Conservation (phyloP, 2,113 vertebrate genomes). For the Trematocara nigrifrons region DNA sequence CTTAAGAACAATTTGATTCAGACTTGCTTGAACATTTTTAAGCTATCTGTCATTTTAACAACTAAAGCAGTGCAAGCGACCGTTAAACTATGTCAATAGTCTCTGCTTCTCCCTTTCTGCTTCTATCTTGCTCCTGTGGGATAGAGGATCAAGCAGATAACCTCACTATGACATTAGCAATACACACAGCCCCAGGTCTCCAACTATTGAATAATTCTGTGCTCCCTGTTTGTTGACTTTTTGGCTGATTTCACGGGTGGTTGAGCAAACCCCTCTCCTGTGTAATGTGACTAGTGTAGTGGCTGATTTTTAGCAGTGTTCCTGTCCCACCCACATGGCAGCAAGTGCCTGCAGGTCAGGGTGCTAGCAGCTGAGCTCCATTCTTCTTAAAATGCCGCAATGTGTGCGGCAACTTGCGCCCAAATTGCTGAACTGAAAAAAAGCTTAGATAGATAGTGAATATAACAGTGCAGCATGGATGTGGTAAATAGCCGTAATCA, state of each 20-base stretch:
- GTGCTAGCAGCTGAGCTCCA: background rate
- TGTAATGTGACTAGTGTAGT: slow-evolving; percentile 41
- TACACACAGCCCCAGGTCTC: slow-evolving; percentile 27
- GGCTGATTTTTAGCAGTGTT: slow-evolving; percentile 23
- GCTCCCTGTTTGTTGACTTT: slow-evolving; percentile 45
- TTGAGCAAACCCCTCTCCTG: slow-evolving; percentile 42
- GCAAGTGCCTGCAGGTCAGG: slow-evolving; percentile 23
- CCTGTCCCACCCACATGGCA: slow-evolving; percentile 16
- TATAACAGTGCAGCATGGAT: background rate
- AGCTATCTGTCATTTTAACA: background rate
- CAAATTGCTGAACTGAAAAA: background rate
- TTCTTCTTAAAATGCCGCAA: background rate
- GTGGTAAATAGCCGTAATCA: background rate
- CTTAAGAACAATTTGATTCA: background rate
- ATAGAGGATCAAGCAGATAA: slow-evolving; percentile 23
- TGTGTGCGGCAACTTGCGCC: background rate
- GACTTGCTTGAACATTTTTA: background rate
- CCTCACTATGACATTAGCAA: slow-evolving; percentile 22
- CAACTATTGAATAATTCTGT: slow-evolving; percentile 34
- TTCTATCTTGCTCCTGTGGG: background rate
- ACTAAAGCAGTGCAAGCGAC: background rate
- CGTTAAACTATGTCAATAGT: background rate
- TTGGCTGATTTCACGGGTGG: slow-evolving; percentile 45
- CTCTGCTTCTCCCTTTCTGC: background rate
- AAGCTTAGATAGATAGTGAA: background rate